A percentile compares a stretch with the other conserved stretches of the same genome.
Evolutionary conservation across 2,888 invertebrate genomes (phyloP).

Genomic region (Tanypteryx hageni): DNA sequence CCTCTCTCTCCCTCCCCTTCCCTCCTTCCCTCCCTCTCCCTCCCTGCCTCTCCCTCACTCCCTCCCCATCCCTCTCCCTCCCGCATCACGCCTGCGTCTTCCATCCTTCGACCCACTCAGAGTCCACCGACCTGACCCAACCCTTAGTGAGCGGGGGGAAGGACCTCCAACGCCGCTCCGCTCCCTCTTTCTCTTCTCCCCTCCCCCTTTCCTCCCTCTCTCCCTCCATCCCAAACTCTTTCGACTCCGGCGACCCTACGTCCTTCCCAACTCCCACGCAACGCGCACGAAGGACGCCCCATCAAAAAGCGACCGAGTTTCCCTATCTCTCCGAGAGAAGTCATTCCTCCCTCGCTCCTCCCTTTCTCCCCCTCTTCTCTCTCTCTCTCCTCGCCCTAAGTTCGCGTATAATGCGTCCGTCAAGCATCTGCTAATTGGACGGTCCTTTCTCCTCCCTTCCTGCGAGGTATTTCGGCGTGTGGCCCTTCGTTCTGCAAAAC

Average conservation of each 20-base stretch:
- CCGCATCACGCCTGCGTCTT: not conserved
- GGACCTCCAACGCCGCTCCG: not conserved
- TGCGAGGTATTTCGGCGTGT: not conserved
- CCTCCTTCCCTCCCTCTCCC: conserved; percentile 21
- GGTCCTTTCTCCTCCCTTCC: not conserved
- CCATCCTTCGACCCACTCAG: conserved; percentile 49
- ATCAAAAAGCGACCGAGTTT: conserved; percentile 51
- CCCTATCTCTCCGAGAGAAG: conserved; percentile 9
- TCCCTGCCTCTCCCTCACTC: not conserved
- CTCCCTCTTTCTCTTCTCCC: not conserved
- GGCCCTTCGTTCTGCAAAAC: not conserved
- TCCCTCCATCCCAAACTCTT: not conserved
- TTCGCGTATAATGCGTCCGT: not conserved
- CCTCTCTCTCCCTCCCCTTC: no score
- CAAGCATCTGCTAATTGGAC: not conserved
- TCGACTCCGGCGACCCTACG: not conserved
- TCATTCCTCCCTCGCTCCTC: not conserved
- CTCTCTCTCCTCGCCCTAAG: not conserved
- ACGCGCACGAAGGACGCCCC: conserved; percentile 44
- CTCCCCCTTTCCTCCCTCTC: not conserved
- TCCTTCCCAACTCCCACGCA: conserved; percentile 49
- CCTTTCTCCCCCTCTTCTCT: not conserved
- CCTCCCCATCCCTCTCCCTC: not conserved
- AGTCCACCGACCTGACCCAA: conserved; percentile 48
- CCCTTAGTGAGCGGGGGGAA: conserved; percentile 37